Evolutionary conservation across 2,888 invertebrate genomes (phyloP).

Genomic region (Drosophila meridiana): DNA sequence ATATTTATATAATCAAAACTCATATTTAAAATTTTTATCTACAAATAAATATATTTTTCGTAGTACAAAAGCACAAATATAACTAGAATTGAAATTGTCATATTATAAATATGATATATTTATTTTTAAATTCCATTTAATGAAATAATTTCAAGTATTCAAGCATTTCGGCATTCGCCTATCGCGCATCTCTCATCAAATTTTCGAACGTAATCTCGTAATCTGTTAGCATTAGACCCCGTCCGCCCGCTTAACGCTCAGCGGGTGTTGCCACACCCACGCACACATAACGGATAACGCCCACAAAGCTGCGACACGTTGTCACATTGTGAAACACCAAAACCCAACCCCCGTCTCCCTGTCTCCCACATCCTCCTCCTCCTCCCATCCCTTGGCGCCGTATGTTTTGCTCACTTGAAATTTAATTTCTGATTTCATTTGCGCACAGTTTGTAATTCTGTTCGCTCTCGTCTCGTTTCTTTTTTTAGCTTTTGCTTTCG

Average conservation of each 20-base stretch:
- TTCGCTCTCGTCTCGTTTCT: background rate
- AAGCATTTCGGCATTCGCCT: conserved; percentile 22
- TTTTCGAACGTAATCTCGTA: conserved; percentile 57
- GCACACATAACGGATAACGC: conserved; percentile 16
- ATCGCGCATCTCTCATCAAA: conserved; percentile 32
- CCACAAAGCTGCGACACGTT: conserved; percentile 49
- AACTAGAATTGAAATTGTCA: background rate
- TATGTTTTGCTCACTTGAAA: conserved; percentile 77
- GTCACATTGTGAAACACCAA: conserved; percentile 38
- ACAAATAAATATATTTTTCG: background rate
- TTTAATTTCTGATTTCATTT: conserved; percentile 80
- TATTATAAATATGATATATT: background rate
- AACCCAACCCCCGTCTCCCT: background rate
- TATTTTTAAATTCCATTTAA: conserved; percentile 13
- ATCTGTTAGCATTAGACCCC: conserved; percentile 42
- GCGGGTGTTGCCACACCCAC: conserved; percentile 48
- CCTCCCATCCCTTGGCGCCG: conserved; percentile 48
- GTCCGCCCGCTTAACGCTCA: conserved; percentile 24
- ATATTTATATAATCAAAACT: background rate
- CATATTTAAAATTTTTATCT: background rate
- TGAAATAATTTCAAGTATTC: conserved; percentile 12
- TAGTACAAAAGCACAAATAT: background rate
- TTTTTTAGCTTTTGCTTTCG: conserved; percentile 37
- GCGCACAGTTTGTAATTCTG: conserved; percentile 66
- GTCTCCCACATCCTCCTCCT: background rate